Conservation (phyloP, 2,888 invertebrate genomes). For the Tipula lateralis region DNA sequence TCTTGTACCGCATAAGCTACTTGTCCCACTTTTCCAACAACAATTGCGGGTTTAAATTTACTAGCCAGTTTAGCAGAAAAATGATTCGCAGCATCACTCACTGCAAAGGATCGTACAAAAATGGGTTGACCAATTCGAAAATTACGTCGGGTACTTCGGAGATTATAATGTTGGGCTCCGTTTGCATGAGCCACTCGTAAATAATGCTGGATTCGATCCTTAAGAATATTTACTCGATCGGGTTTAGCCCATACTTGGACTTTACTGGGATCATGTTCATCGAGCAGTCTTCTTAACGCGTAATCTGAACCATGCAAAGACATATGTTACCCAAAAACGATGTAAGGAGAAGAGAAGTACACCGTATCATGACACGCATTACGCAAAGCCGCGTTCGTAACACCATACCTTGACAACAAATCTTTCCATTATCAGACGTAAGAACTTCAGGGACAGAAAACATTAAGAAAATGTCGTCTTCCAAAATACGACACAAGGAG, state of each 20-base stretch:
- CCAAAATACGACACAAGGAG: too few species aligned
- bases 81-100: background rate
- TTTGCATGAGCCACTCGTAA: background rate
- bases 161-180: background rate
- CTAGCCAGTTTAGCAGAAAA: background rate
- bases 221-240: background rate
- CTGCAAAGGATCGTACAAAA: background rate
- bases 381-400: too few species aligned
- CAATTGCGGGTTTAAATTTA: background rate
- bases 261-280: background rate
- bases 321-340: background rate
- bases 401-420: background rate
- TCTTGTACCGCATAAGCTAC: too few species aligned
- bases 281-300: background rate
- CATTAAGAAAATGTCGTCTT: too few species aligned
- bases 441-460: background rate
- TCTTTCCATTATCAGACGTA: background rate
- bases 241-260: background rate
- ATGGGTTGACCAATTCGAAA: background rate
- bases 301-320: background rate
- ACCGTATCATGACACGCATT: too few species aligned
- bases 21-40: too few species aligned
- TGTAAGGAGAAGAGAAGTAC: background rate
- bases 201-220: background rate
- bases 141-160: background rate